Percentiles rank a stretch among this genome's conserved stretches.
Evolutionary conservation across 2,888 invertebrate species (phyloP).

Genomic region (Cacoxenus indagator): DNA sequence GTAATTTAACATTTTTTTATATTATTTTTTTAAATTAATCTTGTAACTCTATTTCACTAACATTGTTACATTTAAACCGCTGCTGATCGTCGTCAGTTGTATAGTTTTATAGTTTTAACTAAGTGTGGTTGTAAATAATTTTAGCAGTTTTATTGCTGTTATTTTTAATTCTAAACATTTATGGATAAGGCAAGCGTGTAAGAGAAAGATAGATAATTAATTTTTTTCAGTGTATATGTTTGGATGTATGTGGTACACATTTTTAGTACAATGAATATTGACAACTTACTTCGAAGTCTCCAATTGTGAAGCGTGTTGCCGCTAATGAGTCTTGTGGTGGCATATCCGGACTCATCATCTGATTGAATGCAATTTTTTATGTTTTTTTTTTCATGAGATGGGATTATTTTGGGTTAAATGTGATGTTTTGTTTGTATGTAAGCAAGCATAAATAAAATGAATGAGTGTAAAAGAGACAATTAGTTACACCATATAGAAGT

Average conservation of each 20-base stretch:
- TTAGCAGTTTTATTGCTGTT: constrained; percentile 1
- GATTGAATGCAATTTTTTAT: constrained; percentile 43
- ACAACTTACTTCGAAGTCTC: constrained; percentile 82
- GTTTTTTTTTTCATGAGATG: constrained; percentile 30
- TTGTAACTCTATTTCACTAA: constrained; percentile 14
- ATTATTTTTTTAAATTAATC: constrained; percentile 19
- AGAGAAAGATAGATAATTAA: constrained; percentile 40
- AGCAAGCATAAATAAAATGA: constrained; percentile 24
- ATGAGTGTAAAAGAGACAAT: constrained; percentile 55
- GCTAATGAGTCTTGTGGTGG: constrained; percentile 74
- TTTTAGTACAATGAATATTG: constrained; percentile 39
- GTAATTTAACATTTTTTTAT: constrained; percentile 21
- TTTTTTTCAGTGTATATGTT: constrained; percentile 24
- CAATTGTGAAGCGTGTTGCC: constrained; percentile 79
- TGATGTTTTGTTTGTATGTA: background rate
- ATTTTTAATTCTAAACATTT: constrained; percentile 28
- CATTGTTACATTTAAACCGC: constrained; percentile 20
- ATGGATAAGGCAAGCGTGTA: constrained; percentile 6
- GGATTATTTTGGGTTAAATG: constrained; percentile 26
- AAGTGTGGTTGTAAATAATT: constrained; percentile 24
- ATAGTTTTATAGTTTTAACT: background rate
- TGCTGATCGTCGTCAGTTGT: constrained; percentile 12
- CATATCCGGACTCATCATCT: constrained; percentile 77
- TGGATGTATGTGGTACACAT: background rate
- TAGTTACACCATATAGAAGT: constrained; percentile 47